Base-by-base conservation (phyloP, 2,797 vertebrate genomes). In the Champsocephalus gunnari region DNA sequence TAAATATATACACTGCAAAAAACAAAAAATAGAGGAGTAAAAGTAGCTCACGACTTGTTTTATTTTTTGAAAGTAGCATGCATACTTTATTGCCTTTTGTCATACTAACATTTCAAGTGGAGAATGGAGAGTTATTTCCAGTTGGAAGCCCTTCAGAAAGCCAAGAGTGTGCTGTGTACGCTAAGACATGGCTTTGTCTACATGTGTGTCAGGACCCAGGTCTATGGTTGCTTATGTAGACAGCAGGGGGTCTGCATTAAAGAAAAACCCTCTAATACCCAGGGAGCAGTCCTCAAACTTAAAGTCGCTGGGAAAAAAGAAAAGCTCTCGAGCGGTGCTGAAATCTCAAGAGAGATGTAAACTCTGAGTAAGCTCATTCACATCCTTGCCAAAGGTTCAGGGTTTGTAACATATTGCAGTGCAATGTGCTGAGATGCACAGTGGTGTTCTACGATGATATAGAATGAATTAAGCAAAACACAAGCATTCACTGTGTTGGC, bases 211-310 rank as follows among this genome's bases (percentile, higher is more conserved):
- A 77, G 62, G 76, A 65, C 57, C 45, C 21, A 32, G 41, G 59
- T 63, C 61, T 73, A 11, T 56, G 47, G 12, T 38, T 62, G n/a
- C 44, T 19, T 70, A 51, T 68, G 75, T 34, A 16, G 57, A 75
- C 82, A 80, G 73, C 77, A 70, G 70, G 75, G 47, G 51, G 65
- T 78, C 54, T 66, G 64, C 57, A 43, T 74, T 72, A 51, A 58
- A 75, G 66, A 80, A 32, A 43, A 56, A 6, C 24, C 12, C 41
- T 41, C 16, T 44, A 72, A 56, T 71, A 70, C 68, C 69, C 17
- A 38, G 58, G 47, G 74, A 82, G 48, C 28, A 49, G 57, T 53
- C 32, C 66, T 73, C 51, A 66, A 50, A 77, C 56, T 60, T 63
- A 13, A 69, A 79, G 63, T 63, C 58, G 60, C 32, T 68, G 9